phyloP scores from a whole-genome alignment of 2,797 vertebrate genomes.

The Myotis vivesi region DNA sequence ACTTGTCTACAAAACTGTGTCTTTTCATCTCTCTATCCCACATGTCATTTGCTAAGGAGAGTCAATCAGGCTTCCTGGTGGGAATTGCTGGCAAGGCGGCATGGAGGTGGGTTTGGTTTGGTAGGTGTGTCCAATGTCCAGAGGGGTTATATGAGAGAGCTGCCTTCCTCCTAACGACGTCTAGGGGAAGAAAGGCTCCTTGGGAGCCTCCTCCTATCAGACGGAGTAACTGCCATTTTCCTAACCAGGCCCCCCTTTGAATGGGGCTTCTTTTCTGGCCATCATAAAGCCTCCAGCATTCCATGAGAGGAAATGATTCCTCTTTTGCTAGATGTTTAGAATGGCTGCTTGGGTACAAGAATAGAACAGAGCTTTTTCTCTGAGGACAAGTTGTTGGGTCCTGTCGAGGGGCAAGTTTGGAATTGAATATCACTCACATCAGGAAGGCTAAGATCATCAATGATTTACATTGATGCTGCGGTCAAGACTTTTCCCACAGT shows the following conservation, averaged over 20 bases:
- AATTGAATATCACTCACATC: not conserved
- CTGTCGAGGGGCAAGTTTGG: not conserved
- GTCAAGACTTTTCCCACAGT: not conserved
- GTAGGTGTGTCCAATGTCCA: not conserved
- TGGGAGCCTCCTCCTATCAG: not conserved
- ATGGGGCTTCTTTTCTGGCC: not conserved
- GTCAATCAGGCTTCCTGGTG: not conserved
- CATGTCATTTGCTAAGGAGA: not conserved
- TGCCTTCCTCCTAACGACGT: not conserved
- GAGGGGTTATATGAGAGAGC: not conserved
- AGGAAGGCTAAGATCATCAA: not conserved
- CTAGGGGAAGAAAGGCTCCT: not conserved
- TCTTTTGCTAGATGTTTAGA: not conserved
- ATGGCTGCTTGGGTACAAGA: not conserved
- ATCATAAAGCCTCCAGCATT: not conserved
- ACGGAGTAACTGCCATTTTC: not conserved
- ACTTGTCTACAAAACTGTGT: not conserved
- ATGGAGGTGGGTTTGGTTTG: not conserved
- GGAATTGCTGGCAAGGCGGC: not conserved
- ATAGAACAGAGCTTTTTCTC: not conserved
- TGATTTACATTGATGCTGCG: accelerated
- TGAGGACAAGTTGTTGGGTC: not conserved
- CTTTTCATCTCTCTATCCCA: not conserved
- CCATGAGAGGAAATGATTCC: not conserved
- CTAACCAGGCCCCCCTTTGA: not conserved